phyloP scores from a whole-genome alignment of 2,797 vertebrate species.

The Premnoplex brunnescens region DNA sequence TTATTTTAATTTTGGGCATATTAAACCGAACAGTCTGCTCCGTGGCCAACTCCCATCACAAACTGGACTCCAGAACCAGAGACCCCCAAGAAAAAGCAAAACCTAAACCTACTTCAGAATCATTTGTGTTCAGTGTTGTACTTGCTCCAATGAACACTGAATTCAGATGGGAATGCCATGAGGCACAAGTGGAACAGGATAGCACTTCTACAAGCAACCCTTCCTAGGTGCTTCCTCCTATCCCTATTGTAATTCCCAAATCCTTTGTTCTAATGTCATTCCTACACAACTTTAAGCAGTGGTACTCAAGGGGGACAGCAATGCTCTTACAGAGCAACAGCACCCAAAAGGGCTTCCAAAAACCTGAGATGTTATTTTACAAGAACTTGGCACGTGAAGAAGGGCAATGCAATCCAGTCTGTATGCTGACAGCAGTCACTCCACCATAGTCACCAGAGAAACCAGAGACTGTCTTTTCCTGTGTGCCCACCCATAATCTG shows the following conservation, averaged over 20 bases:
- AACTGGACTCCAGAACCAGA: neutral
- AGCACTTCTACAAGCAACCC: neutral
- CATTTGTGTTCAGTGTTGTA: fast-evolving
- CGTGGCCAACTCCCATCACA: neutral
- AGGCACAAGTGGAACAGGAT: neutral
- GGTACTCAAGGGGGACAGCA: neutral
- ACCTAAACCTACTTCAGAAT: neutral
- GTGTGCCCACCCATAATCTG: neutral
- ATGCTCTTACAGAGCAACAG: neutral
- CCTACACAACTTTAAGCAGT: constrained; percentile 2
- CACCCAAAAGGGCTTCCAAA: constrained; percentile 1
- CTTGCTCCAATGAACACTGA: neutral
- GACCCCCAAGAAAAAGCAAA: neutral
- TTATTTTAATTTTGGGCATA: neutral
- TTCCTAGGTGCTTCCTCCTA: neutral
- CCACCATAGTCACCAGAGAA: constrained; percentile 1
- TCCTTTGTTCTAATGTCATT: constrained; percentile 50
- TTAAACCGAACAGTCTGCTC: neutral
- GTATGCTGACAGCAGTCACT: neutral
- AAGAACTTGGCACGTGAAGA: neutral
- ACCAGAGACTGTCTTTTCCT: neutral
- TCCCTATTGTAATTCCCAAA: neutral
- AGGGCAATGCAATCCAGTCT: neutral
- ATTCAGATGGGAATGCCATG: neutral
- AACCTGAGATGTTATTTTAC: neutral